Evolutionary conservation across 1,140 invertebrate genomes (phyloP), one percentile per base, ranked within the genome.

Genomic region (Neotoxoptera formosana): DNA sequence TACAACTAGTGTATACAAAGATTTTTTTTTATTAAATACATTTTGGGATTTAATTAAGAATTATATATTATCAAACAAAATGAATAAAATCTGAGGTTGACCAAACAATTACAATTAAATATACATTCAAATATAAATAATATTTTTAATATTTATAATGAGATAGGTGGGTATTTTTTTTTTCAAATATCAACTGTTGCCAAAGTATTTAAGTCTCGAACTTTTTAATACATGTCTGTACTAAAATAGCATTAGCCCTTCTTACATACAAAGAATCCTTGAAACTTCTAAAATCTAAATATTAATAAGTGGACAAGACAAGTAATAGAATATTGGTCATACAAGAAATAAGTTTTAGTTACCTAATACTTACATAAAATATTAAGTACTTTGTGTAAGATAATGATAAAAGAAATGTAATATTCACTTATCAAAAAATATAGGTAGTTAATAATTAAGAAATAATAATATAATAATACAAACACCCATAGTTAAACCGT

Each of bases 121-220:
- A n/a, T 17, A n/a, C 30, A 67, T 53, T 53, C 3, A 76, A 76
- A n/a, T n/a, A n/a, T 56, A 56, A 23, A 53, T 60, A 6, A 67
- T 76, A 67, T 67, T 67, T 67, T n/a, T 30, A 84, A 30, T 41
- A 86, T 67, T 86, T 30, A 86, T 36, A 89, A 89, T 25, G 11
- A 89, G 20, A 56, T 36, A 51, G 8, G 34, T 56, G 25, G 8
- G 34, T 56, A 51, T 21, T 56, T 34, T 25, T 21, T 89, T 14
- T 89, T 53, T 25, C 34, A 41, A 56, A 36, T 89, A 53, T 56
- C 48, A 56, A 89, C 21, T 89, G 87, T 89, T 89, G n/a, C 87
- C n/a, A 89, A 89, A 89, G n/a, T 53, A 89, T 89, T 89, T 23
- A 53, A 51, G 41, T 89, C 21, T 36, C n/a, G 36, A 89, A 56